Base-by-base conservation (phyloP, 1,140 invertebrate species). In the Drosophila suzukii region DNA sequence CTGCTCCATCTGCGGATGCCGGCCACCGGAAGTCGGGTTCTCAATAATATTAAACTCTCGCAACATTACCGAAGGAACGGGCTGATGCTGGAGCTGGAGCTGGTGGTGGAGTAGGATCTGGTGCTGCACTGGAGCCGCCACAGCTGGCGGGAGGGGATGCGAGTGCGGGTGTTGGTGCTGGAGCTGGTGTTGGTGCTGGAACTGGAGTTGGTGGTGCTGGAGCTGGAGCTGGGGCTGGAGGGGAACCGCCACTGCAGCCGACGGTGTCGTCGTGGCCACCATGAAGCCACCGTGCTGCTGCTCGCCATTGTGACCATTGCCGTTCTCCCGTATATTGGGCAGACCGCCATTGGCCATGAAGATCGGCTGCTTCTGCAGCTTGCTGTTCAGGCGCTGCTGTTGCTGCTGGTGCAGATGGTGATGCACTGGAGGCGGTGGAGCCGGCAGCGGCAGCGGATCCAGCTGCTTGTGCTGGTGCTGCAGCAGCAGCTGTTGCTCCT, bases 21-120 rank as follows among this genome's bases (percentile, higher is more conserved):
- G 73, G 65, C 78, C 85, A 78, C 80, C 84, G 56, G 75, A 65
- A 71, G 81, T 92, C 41, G 91, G 91, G 73, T 92, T 92, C 72
- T 92, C 91, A 85, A 91, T 92, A 63, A 92, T 92, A 91, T 92
- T 91, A 77, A 92, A 92, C 54, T 92, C 91, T 60, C 91, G 90
- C 71, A 91, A 81, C 84, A 91, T 91, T 89, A 92, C 90, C 90
- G 82, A 73, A 67, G 78, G 81, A 71, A 80, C 75, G 60, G 81
- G 60, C 65, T 85, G 81, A 50, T 30, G 41, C 41, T 77, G 73
- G 32, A 62, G 70, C 34, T 86, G 73, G 41, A 62, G 73, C 38
- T 86, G 88, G 71, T 76, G 82, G 55, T 90, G 75, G 44, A 60
- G 70, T 11, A 75, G 81, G 50, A 47, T 65, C 41, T 73, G 73